These are phyloP conservation scores for Channa argus DNA, from an alignment of 2,113 vertebrate genomes.

Conservation along the genomic window DNA sequence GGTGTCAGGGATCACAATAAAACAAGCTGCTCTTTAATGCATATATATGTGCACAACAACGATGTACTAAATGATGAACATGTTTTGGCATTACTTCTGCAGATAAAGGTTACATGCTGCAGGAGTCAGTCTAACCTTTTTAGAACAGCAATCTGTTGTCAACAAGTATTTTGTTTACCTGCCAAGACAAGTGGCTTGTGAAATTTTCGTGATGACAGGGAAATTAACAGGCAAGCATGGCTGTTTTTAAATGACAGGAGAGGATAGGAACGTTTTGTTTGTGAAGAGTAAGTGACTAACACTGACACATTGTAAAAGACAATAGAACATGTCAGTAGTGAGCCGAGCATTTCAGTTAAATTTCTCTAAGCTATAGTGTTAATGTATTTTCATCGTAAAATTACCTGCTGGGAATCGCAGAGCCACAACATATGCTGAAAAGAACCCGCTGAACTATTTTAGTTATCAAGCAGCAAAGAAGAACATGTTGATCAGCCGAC, in stretches of 20 bases:
- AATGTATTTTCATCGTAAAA: constrained; percentile 19
- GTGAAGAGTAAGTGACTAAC: constrained; percentile 15
- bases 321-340: constrained; percentile 5
- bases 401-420: constrained; percentile 25
- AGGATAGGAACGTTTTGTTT: constrained; percentile 21
- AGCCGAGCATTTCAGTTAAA: not conserved
- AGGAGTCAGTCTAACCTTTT: constrained; percentile 24
- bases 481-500: constrained; percentile 52
- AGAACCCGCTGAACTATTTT: constrained; percentile 62
- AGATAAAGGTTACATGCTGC: not conserved
- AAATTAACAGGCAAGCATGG: constrained; percentile 14
- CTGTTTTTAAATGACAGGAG: constrained; percentile 29
- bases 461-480: constrained; percentile 30
- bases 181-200: constrained; percentile 1
- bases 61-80: not conserved
- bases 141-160: constrained; percentile 15
- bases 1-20: constrained; percentile 39
- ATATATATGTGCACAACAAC: constrained; percentile 6
- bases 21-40: constrained; percentile 7
- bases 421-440: constrained; percentile 62
- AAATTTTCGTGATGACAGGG: constrained; percentile 16
- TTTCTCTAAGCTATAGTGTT: constrained; percentile 16
- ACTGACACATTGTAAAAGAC: constrained; percentile 8
- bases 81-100: not conserved
- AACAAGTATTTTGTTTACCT: constrained; percentile 33